Evolutionary conservation across 92 coral and sea anemone species (phyloP).

Genomic region (Zoanthus solanderi): DNA sequence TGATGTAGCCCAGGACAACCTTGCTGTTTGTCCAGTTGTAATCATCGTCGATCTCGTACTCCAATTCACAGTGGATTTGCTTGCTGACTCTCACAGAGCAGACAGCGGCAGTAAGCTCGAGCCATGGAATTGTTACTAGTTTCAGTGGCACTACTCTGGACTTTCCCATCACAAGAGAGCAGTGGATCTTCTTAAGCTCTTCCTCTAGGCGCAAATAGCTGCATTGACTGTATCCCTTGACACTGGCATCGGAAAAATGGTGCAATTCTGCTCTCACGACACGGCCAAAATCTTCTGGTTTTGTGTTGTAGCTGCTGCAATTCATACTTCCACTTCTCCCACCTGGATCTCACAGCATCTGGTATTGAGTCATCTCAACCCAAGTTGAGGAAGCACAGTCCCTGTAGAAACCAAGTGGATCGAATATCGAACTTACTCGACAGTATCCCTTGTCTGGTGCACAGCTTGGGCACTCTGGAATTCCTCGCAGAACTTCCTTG

Average conservation of each 20-base stretch:
- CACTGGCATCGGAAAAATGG: conserved; percentile 67
- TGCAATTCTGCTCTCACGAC: conserved; percentile 48
- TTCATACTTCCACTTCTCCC: conserved; percentile 63
- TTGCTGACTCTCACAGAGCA: conserved; percentile 47
- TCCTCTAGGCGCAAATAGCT: conserved; percentile 53
- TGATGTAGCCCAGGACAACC: conserved; percentile 64
- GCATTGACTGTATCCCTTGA: conserved; percentile 66
- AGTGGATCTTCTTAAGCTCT: conserved; percentile 45
- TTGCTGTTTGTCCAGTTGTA: conserved; percentile 62
- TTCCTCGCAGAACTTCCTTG: conserved; percentile 51
- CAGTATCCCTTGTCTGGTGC: conserved; percentile 66
- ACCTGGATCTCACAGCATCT: conserved; percentile 43
- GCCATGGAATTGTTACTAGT: conserved; percentile 53
- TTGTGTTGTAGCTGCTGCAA: conserved; percentile 17
- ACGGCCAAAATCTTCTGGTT: conserved; percentile 53
- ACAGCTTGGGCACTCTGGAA: conserved; percentile 50
- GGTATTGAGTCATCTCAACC: conserved; percentile 75
- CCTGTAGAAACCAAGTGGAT: conserved; percentile 73
- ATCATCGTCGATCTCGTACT: conserved; percentile 19
- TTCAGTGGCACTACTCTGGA: conserved; percentile 58
- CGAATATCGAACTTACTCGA: conserved; percentile 71
- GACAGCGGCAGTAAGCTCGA: conserved; percentile 67
- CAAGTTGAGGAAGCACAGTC: conserved; percentile 53
- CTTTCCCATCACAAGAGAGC: conserved; percentile 59
- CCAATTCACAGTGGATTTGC: conserved; percentile 27